These are phyloP conservation scores for Seriola dumerili DNA, from an alignment of 2,113 vertebrate species.

Conservation along the genomic window DNA sequence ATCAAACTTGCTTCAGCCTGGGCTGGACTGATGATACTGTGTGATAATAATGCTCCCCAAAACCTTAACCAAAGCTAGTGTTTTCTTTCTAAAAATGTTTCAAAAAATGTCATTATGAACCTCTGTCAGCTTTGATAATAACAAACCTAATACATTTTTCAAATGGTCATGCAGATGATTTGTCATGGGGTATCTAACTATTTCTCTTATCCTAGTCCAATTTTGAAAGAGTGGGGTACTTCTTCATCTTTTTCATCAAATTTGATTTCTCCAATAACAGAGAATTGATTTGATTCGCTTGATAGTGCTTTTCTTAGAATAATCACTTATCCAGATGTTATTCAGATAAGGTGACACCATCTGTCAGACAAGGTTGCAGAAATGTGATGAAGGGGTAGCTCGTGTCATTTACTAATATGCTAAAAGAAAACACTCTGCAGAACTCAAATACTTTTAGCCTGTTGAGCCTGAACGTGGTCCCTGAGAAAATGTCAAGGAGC, in stretches of 20 bases:
- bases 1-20: constrained; percentile 19
- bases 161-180: background rate
- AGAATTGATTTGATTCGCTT: background rate
- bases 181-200: background rate
- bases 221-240: background rate
- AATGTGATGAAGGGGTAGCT: background rate
- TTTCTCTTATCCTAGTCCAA: background rate
- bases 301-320: background rate
- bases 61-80: background rate
- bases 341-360: background rate
- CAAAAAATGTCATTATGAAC: background rate
- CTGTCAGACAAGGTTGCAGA: background rate
- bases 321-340: background rate
- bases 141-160: background rate
- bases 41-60: background rate
- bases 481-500: background rate
- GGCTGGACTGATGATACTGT: too few relatives aligned
- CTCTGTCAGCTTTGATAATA: background rate
- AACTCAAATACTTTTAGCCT: background rate
- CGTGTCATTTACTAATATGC: background rate
- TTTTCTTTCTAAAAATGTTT: constrained; percentile 1
- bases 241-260: background rate
- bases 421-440: background rate
- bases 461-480: background rate
- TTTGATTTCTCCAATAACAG: background rate